Evolutionary conservation across 1,140 invertebrate genomes (phyloP), one percentile per base, ranked within the genome.

Genomic region (Cecropterus lyciades): DNA sequence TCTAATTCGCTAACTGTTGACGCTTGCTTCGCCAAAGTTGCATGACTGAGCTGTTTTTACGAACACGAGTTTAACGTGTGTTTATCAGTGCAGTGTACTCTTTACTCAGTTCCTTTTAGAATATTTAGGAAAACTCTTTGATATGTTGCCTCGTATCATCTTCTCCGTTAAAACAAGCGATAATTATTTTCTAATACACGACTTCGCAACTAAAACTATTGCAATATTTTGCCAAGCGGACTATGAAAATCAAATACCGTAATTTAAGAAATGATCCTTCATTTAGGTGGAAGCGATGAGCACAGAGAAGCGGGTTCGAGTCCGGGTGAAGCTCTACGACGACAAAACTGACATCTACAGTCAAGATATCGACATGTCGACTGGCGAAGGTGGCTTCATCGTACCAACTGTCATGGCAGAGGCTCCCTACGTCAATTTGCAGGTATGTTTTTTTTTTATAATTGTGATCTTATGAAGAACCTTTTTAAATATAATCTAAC

Each of bases 311-410:
- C 91, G 91, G 7, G 93, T 95, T 3, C 87, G 94, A 43, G 94
- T 95, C 1, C 91, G 94, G 0, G 94, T 95, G 0, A 95, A 95
- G 82, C 92, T 95, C 3, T 94, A 94, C 69, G 94, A 95, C 69
- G 94, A 95, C 80, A 93, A 93, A 11, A 95, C 94, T 2, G 93
- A 94, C 30, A 95, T 95, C 72, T 95, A 95, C 81, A 95, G 94
- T 68, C 94, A 95, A 77, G 94, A 95, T 70, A 94, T 95, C 14
- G 94, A 95, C 79, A 95, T 95, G 82, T 91, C 93, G 0, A 93
- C 93, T 15, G 93, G 94, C 0, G 94, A 95, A 78, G 94, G 94
- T 3, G 93, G 93, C 3, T 95, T 95, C 74, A 91, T 94, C 0
- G 94, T 95, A 0, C 94, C 94, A 0, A 94, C 94, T 10, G 94